phyloP scores from a whole-genome alignment of 2,888 invertebrate species.

The Autographa gamma region DNA sequence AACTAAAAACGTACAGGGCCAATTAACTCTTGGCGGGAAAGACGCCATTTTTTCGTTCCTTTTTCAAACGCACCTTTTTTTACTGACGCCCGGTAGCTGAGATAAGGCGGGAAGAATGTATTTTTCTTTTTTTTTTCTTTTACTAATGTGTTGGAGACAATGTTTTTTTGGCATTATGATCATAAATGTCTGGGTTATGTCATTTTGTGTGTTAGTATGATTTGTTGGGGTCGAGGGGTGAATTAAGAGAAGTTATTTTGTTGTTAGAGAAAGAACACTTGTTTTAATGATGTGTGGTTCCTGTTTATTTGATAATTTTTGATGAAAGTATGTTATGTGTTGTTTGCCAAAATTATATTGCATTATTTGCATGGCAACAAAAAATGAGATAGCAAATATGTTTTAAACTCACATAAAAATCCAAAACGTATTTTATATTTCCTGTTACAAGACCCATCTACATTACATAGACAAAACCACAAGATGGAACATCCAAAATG shows the following conservation, averaged over 20 bases:
- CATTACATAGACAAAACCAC: conserved; percentile 18
- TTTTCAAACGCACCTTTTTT: conserved; percentile 51
- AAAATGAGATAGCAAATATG: too few relatives aligned
- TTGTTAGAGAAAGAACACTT: not conserved
- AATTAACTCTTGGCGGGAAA: conserved; percentile 36
- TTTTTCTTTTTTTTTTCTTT: conserved; percentile 38
- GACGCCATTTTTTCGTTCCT: conserved; percentile 39
- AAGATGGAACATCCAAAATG: conserved; percentile 44
- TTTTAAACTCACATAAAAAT: too few relatives aligned
- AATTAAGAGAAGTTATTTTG: not conserved
- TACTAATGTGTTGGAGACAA: conserved; percentile 32
- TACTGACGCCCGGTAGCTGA: conserved; percentile 56
- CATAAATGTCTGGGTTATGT: conserved; percentile 45
- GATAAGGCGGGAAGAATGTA: conserved; percentile 54
- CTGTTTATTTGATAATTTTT: too few relatives aligned
- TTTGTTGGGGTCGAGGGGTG: conserved; percentile 14
- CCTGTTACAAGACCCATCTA: not conserved
- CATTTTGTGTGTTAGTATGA: conserved; percentile 24
- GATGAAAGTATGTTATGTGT: too few relatives aligned
- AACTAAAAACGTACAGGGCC: conserved; percentile 40
- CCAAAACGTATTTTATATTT: too few relatives aligned
- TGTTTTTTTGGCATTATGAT: conserved; percentile 45
- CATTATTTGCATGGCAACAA: too few relatives aligned
- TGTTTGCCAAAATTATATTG: too few relatives aligned
- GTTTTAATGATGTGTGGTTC: not conserved